Conservation (phyloP, 2,113 vertebrate genomes). For the Leptosomus discolor region DNA sequence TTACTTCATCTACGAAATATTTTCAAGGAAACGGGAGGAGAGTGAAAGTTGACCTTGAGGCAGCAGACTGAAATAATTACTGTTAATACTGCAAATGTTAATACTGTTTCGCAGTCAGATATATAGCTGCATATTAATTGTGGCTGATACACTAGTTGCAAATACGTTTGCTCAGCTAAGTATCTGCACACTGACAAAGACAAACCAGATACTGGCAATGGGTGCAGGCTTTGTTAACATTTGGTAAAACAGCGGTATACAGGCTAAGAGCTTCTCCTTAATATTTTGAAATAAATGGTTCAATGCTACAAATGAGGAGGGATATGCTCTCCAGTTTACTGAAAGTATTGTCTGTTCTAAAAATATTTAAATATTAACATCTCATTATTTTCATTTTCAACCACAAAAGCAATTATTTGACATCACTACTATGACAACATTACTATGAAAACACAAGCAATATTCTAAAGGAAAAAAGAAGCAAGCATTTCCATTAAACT, state of each 20-base stretch:
- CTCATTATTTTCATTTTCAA: neutral
- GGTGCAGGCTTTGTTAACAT: neutral
- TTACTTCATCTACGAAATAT: neutral
- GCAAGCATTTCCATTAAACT: neutral
- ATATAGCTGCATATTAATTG: neutral
- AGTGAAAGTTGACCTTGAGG: neutral
- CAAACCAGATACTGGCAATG: slow-evolving; percentile 19
- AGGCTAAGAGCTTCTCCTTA: slow-evolving; percentile 53
- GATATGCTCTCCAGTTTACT: slow-evolving; percentile 7
- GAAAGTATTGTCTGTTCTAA: slow-evolving; percentile 26
- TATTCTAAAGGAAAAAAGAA: neutral
- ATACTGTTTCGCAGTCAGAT: neutral
- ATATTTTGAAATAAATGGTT: slow-evolving; percentile 51
- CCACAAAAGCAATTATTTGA: too few species aligned
- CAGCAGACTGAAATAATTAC: neutral
- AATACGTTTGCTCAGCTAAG: neutral
- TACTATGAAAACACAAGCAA: neutral
- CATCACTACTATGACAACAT: too few species aligned
- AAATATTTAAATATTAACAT: slow-evolving; percentile 23
- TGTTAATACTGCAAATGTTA: neutral
- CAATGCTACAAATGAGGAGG: slow-evolving; percentile 6
- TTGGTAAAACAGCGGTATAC: slow-evolving; percentile 43
- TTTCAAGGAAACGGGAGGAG: neutral
- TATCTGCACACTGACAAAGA: neutral
- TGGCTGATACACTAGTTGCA: neutral